Base-by-base conservation (phyloP, 2,797 vertebrate species). In the Carapus acus region DNA sequence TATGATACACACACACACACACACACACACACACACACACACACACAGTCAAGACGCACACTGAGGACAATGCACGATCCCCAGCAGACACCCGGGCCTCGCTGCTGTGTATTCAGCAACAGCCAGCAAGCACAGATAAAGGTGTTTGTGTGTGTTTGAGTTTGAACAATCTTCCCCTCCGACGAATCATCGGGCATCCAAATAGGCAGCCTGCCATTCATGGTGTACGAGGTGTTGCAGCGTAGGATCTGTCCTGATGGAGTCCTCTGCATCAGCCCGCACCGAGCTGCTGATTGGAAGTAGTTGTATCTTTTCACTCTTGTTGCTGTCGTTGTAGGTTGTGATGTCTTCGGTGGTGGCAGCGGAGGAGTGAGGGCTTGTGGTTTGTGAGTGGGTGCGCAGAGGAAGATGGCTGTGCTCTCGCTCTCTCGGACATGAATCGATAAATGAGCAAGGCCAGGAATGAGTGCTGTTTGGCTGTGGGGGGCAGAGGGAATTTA, bases 201-300 rank as follows among this genome's bases (percentile, higher is more conserved):
- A 38, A 55, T 61, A 49, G 22, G 19, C 43, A 50, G n/a, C 15
- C 54, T 14, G 50, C 24, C 24, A 4, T 5, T 46, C 29, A 24
- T 14, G 12, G 36, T 37, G 43, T 22, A 29, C 21, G 29, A 42
- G 3, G 13, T 43, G 23, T 20, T 33, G 13, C 49, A 71, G 46
- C 42, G 51, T 37, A 64, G 53, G 61, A 81, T 80, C 74, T 62
- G 74, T 75, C 54, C 48, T 77, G 71, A 81, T 73, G 33, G 18
- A 58, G 42, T 80, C 67, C 50, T 51, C 50, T 47, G 59, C 48
- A 56, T 53, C 47, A 72, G 54, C 8, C 27, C 46, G 62, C 60
- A 63, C 49, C 57, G 48, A 63, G 34, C 17, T 0, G 19, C 57
- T 58, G 58, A 78, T 62, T 43, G 49, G 47, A 24, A 29, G n/a